These are phyloP conservation scores for Petrolisthes manimaculis DNA, from an alignment of 2,888 invertebrate genomes.

Conservation along the genomic window DNA sequence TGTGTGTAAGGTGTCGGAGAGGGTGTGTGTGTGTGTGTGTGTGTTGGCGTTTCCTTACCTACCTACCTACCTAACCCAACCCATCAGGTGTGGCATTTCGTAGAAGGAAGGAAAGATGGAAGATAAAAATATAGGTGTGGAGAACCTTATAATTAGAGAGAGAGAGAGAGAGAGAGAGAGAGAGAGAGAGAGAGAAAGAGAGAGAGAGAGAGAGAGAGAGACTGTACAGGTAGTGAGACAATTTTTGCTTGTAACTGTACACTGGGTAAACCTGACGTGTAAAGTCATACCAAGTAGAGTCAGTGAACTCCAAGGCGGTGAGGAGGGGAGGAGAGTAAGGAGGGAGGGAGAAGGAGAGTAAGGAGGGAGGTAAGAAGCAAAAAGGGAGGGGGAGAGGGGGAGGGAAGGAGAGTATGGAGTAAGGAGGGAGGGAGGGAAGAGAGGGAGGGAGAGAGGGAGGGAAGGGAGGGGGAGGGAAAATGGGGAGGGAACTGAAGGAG, in stretches of 20 bases:
- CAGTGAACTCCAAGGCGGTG: too few species aligned
- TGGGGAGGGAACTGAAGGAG: background rate
- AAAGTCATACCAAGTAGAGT: background rate
- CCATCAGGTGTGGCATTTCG: background rate
- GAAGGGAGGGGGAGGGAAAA: background rate
- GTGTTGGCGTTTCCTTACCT: too few species aligned
- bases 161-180: constrained; percentile 3
- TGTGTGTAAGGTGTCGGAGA: background rate
- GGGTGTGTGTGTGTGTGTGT: too few species aligned
- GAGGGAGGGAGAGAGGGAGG: constrained; percentile 17
- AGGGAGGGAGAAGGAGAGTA: background rate
- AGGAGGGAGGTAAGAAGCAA: constrained; percentile 3
- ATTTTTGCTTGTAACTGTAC: too few species aligned
- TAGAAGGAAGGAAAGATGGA: background rate
- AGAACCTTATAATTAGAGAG: background rate
- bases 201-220: constrained; percentile 5
- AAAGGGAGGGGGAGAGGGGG: constrained; percentile 16
- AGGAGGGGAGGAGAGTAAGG: background rate
- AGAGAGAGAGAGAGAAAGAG: constrained; percentile 11
- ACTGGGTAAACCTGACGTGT: background rate
- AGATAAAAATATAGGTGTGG: background rate
- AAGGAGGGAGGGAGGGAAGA: constrained; percentile 21
- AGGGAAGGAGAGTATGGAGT: constrained; percentile 18
- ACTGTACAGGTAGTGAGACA: background rate
- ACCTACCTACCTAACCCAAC: background rate